Evolutionary conservation across 2,888 invertebrate genomes (phyloP).

Genomic region (Halictus ligatus): DNA sequence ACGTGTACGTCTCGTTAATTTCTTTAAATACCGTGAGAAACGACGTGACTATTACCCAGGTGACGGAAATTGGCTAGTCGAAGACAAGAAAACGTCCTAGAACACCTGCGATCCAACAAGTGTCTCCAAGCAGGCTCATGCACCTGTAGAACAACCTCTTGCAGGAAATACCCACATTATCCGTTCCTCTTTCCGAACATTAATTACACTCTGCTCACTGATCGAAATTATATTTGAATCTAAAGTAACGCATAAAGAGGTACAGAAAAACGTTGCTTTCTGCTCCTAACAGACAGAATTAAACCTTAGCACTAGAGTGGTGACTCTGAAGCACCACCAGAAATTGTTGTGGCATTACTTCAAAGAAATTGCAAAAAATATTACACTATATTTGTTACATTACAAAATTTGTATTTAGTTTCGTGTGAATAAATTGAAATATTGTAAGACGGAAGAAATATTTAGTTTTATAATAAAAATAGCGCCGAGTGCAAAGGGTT

Average conservation of each 20-base stretch:
- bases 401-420: too few species aligned
- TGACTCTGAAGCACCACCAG: too few species aligned
- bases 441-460: too few species aligned
- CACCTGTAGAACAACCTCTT: conserved; percentile 68
- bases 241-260: background rate
- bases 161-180: conserved; percentile 73
- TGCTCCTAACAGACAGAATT: background rate
- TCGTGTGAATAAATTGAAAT: too few species aligned
- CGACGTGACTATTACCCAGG: conserved; percentile 64
- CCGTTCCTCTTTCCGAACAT: conserved; percentile 23
- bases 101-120: conserved; percentile 75
- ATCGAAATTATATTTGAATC: background rate
- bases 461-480: too few species aligned
- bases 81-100: conserved; percentile 58
- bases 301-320: too few species aligned
- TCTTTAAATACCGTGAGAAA: conserved; percentile 65
- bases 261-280: background rate
- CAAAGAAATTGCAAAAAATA: too few species aligned
- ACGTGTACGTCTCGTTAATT: conserved; percentile 41
- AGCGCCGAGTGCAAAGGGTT: too few species aligned
- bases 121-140: conserved; percentile 60
- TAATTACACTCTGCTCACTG: background rate
- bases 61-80: conserved; percentile 69
- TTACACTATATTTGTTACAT: too few species aligned
- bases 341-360: too few species aligned